Percentiles rank a stretch among this genome's conserved stretches.
Evolutionary conservation across 2,888 invertebrate genomes (phyloP).

Genomic region (Ischnus inquisitorius): DNA sequence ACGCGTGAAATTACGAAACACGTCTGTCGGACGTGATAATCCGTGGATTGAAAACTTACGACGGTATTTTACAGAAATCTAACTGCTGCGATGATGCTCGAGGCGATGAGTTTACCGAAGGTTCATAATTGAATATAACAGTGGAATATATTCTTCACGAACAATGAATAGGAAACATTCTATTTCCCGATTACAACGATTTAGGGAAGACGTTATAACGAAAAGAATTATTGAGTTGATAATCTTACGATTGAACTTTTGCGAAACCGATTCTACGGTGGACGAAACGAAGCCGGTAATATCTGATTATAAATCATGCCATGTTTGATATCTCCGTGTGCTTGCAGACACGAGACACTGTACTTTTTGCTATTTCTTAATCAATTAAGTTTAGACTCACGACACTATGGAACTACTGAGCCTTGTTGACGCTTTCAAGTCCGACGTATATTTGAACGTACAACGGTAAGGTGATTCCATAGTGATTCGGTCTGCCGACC

Average conservation of each 20-base stretch:
- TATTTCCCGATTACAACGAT: not conserved
- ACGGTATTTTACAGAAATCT: slow-evolving; percentile 8
- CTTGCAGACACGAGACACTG: slow-evolving; percentile 83
- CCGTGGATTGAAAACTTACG: slow-evolving; percentile 20
- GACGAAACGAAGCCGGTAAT: slow-evolving; percentile 28
- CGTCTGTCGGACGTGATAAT: not conserved
- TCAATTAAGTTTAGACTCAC: slow-evolving; percentile 63
- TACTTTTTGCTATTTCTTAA: slow-evolving; percentile 70
- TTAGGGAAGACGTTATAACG: slow-evolving; percentile 5
- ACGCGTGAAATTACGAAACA: not conserved
- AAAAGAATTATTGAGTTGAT: not conserved
- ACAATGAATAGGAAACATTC: slow-evolving; percentile 34
- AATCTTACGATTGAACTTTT: slow-evolving; percentile 11
- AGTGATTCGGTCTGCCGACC: slow-evolving; percentile 77
- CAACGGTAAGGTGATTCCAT: slow-evolving; percentile 74
- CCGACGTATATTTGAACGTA: not conserved
- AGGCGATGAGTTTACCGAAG: slow-evolving; percentile 14
- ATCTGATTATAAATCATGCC: slow-evolving; percentile 68
- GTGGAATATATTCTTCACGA: not conserved
- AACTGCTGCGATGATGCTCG: slow-evolving; percentile 22
- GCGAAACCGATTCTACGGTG: slow-evolving; percentile 29
- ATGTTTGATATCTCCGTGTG: slow-evolving; percentile 82
- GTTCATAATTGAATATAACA: slow-evolving; percentile 13
- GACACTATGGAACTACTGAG: slow-evolving; percentile 70
- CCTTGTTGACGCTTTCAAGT: slow-evolving; percentile 18